These are phyloP conservation scores for Phataginus tetradactyla DNA, from an alignment of 2,797 vertebrate genomes.

Conservation along the genomic window DNA sequence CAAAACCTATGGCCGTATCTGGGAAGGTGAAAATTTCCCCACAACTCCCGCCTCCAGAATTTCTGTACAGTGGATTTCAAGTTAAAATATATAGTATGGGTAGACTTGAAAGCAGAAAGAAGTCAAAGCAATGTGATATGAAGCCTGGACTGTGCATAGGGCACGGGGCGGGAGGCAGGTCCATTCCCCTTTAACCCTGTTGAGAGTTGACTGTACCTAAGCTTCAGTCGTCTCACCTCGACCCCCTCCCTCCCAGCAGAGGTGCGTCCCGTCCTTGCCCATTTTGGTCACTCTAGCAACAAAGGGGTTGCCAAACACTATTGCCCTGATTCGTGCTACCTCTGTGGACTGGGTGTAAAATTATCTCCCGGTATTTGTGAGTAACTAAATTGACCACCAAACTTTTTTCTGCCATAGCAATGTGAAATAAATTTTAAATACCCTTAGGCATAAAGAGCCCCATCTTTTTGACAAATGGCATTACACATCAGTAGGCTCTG, in stretches of 20 bases:
- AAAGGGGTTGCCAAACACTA: neutral
- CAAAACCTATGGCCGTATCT: neutral
- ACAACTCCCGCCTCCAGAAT: neutral
- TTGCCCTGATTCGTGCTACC: neutral
- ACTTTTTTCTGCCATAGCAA: neutral
- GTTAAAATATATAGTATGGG: neutral
- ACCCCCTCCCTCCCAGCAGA: neutral
- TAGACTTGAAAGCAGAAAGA: constrained; percentile 7
- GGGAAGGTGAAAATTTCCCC: neutral
- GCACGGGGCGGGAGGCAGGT: neutral
- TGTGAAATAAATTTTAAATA: constrained; percentile 17
- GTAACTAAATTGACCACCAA: neutral
- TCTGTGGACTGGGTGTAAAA: neutral
- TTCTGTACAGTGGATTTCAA: constrained; percentile 33
- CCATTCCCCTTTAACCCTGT: neutral
- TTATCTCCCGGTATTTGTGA: neutral
- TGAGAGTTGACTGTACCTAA: neutral
- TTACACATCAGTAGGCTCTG: constrained; percentile 1
- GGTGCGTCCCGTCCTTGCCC: neutral
- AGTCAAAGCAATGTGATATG: neutral
- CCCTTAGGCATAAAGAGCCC: neutral
- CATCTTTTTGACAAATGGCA: neutral
- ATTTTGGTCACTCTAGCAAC: neutral
- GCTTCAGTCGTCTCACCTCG: neutral
- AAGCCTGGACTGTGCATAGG: neutral